Evolutionary conservation across 2,113 vertebrate genomes (phyloP).

Genomic region (Bufo bufo): DNA sequence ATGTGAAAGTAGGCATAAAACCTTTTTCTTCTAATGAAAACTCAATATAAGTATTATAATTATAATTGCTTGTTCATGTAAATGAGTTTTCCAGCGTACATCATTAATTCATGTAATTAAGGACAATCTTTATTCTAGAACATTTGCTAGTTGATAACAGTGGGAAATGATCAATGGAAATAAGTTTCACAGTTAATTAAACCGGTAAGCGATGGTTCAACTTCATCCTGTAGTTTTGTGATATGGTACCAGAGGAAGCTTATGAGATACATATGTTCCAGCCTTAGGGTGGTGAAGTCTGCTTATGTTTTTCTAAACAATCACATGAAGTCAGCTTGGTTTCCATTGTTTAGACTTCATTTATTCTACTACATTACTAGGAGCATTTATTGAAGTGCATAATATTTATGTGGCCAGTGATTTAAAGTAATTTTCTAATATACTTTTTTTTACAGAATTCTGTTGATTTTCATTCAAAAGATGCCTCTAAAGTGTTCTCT

Average conservation of each 20-base stretch:
- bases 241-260: slow-evolving; percentile 12
- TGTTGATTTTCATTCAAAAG: too few species aligned
- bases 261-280: slow-evolving; percentile 47
- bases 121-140: slow-evolving; percentile 54
- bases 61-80: slow-evolving; percentile 57
- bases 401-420: not conserved
- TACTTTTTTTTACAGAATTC: too few species aligned
- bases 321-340: slow-evolving; percentile 6
- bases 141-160: slow-evolving; percentile 46
- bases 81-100: slow-evolving; percentile 53
- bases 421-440: too few species aligned
- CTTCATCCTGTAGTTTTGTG: slow-evolving; percentile 29
- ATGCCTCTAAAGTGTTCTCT: too few species aligned
- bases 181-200: slow-evolving; percentile 54
- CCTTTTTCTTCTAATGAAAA: slow-evolving; percentile 58
- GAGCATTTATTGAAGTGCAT: not conserved
- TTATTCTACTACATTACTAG: not conserved
- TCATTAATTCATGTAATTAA: slow-evolving; percentile 59
- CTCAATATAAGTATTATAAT: slow-evolving; percentile 58
- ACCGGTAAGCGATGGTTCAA: slow-evolving; percentile 45
- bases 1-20: slow-evolving; percentile 44
- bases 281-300: slow-evolving; percentile 1
- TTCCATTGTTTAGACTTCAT: slow-evolving; percentile 7
- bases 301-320: slow-evolving; percentile 41
- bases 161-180: slow-evolving; percentile 57